Evolutionary conservation across 1,140 invertebrate genomes (phyloP), one percentile per base, ranked within the genome.

Genomic region (Argopecten irradians): DNA sequence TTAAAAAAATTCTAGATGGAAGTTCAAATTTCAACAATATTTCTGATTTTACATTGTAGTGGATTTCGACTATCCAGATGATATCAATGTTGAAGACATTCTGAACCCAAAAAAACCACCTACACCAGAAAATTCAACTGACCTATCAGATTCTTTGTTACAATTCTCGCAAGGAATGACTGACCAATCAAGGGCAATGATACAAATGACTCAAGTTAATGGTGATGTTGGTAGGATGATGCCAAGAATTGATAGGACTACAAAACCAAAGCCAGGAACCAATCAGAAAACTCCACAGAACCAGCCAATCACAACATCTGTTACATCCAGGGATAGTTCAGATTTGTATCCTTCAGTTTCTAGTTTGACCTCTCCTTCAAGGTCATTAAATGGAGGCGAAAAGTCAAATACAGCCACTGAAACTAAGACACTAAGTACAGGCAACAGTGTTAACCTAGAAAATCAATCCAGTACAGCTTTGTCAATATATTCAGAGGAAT

Each of bases 31-130:
- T 71, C 43, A 39, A 82, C 71, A 82, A 33, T 82, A 28, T 82
- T 82, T 82, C 22, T 84, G 33, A 11, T 36, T 55, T 41, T 87
- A 14, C 83, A 84, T 93, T 93, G 55, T 93, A 95, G 93, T 95
- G 92, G 93, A 95, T 89, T 95, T 95, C 93, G 93, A 94, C 84
- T 95, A 95, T 86, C 95, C 95, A 22, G 94, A 96, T 43, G 55
- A 71, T 71, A 71, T 71, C 2, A 71, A 71, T 71, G 94, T 96
- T 90, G 96, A 96, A 91, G 95, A 96, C 55, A 71, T 71, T 5
- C 55, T 71, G 28, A 71, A 71, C n/a, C 55, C 55, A 8, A 71
- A 71, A 71, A 71, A 71, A 71, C 8, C 92, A 35, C 90, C 90
- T 9, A 92, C 46, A 46, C 90, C 41, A 82, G 89, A 82, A 82